Evolutionary conservation across 2,797 vertebrate genomes (phyloP).

Genomic region (Triplophysa bombifrons): DNA sequence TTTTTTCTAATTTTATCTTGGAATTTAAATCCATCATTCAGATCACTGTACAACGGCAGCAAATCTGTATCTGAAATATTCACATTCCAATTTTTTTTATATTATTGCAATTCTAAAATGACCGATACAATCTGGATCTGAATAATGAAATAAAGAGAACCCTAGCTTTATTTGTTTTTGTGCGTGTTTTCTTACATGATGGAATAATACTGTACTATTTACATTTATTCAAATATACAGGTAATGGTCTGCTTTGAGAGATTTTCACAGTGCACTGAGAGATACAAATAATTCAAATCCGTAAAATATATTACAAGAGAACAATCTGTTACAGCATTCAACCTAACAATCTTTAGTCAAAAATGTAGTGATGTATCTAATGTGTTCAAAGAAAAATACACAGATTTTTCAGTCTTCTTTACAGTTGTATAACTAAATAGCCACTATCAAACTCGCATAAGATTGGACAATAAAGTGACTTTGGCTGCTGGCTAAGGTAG

Average conservation of each 20-base stretch:
- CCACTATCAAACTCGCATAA: not conserved
- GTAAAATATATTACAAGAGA: not conserved
- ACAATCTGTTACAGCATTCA: not conserved
- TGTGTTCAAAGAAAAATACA: not conserved
- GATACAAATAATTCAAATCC: not conserved
- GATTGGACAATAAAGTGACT: not conserved
- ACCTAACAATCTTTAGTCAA: not conserved
- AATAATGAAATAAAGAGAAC: too few relatives aligned
- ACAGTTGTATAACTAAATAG: not conserved
- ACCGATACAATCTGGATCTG: not conserved
- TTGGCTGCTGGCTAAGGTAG: not conserved
- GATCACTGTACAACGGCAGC: too few relatives aligned
- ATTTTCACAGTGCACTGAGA: not conserved
- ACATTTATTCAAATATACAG: not conserved
- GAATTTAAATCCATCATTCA: too few relatives aligned
- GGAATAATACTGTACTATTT: not conserved
- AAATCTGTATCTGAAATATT: too few relatives aligned
- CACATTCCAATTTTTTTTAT: too few relatives aligned
- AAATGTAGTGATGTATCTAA: not conserved
- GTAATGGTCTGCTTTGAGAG: not conserved
- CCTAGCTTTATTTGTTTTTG: not conserved
- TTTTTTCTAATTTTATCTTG: too few relatives aligned
- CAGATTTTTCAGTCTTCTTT: not conserved
- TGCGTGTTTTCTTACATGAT: not conserved
- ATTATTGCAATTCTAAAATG: not conserved